Percentiles rank a stretch among this genome's conserved stretches.
These are phyloP conservation scores for Drosophila quinaria DNA, from an alignment of 2,888 invertebrate species.

Conservation along the genomic window DNA sequence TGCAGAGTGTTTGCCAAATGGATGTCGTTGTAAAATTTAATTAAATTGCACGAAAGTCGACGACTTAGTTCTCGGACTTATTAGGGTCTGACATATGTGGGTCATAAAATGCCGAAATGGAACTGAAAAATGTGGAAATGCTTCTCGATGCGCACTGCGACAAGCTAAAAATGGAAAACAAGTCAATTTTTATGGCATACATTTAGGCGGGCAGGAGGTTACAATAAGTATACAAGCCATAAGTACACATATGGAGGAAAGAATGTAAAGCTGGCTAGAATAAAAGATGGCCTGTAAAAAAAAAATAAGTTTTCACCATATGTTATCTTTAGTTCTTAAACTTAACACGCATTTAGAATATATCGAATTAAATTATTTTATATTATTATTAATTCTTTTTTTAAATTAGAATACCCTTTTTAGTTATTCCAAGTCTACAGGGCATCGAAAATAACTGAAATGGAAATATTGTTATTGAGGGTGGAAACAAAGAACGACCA, in stretches of 20 bases:
- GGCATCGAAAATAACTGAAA: constrained; percentile 29
- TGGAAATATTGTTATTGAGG: constrained; percentile 45
- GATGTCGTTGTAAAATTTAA: constrained; percentile 52
- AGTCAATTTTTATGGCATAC: constrained; percentile 67
- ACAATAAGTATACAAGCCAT: constrained; percentile 33
- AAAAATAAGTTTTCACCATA: too few relatives aligned
- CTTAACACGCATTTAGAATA: not conserved
- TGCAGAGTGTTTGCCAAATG: constrained; percentile 37
- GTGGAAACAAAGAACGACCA: constrained; percentile 37
- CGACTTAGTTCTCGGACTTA: constrained; percentile 50
- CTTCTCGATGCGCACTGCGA: constrained; percentile 59
- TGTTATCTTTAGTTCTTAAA: not conserved
- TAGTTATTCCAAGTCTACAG: not conserved
- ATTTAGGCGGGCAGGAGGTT: constrained; percentile 35
- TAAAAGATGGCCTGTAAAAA: not conserved
- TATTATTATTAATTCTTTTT: not conserved
- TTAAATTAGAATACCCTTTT: not conserved
- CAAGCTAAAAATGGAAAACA: constrained; percentile 60
- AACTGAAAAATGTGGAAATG: constrained; percentile 43
- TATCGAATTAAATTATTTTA: not conserved
- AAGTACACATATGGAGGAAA: constrained; percentile 18
- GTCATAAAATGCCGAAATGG: constrained; percentile 50
- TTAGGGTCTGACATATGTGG: constrained; percentile 63
- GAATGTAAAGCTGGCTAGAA: not conserved
- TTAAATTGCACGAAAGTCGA: constrained; percentile 41